Percentiles rank a stretch among this genome's conserved stretches.
Conservation (phyloP, 2,888 invertebrate genomes). For the Byasa hedistus region DNA sequence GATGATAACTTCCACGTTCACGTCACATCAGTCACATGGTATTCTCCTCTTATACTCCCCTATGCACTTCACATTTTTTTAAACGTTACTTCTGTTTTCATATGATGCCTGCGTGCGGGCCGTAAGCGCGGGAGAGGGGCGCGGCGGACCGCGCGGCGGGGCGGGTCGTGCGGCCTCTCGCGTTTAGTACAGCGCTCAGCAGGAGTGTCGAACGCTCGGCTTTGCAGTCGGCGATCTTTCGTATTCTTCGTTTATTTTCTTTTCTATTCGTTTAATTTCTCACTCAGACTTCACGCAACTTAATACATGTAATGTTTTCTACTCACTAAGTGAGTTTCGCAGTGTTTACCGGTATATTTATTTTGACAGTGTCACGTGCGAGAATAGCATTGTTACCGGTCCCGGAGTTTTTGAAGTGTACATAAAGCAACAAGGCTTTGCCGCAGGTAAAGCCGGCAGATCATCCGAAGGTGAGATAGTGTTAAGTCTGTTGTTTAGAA, state of each 20-base stretch:
- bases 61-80: conserved; percentile 60
- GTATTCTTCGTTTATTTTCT: conserved; percentile 80
- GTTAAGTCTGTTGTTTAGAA: conserved; percentile 49
- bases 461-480: conserved; percentile 62
- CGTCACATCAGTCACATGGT: too few relatives aligned
- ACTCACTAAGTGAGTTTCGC: conserved; percentile 56
- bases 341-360: conserved; percentile 57
- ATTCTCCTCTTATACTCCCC: conserved; percentile 44
- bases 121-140: conserved; percentile 60
- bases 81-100: conserved; percentile 55
- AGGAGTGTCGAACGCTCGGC: conserved; percentile 79
- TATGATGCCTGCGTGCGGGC: conserved; percentile 63
- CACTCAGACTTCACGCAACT: conserved; percentile 58
- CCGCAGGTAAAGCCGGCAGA: conserved; percentile 69
- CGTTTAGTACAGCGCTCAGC: conserved; percentile 80
- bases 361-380: conserved; percentile 77
- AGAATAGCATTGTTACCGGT: conserved; percentile 73
- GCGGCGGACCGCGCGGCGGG: conserved; percentile 56
- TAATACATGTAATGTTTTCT: conserved; percentile 60
- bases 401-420: conserved; percentile 75
- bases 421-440: conserved; percentile 70
- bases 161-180: conserved; percentile 70
- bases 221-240: conserved; percentile 72
- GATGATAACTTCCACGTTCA: conserved; percentile 42
- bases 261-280: conserved; percentile 79